Evolutionary conservation across 2,113 vertebrate genomes (phyloP).

Genomic region (Thunnus maccoyii): DNA sequence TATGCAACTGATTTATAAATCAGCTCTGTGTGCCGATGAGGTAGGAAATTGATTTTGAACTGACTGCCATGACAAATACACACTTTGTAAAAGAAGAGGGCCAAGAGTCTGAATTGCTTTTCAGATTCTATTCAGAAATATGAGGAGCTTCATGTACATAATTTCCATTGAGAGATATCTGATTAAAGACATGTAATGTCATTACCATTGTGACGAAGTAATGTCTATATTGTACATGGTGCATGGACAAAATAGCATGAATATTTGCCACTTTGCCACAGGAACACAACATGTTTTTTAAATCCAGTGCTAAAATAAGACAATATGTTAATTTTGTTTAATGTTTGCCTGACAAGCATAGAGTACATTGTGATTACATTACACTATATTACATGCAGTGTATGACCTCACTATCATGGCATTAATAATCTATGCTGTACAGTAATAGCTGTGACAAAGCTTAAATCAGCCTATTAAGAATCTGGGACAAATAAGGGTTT

Average conservation of each 20-base stretch:
- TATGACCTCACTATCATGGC: too few species aligned
- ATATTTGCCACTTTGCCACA: not conserved
- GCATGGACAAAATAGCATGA: not conserved
- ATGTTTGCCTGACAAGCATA: too few species aligned
- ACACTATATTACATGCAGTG: too few species aligned
- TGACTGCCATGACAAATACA: constrained; percentile 6
- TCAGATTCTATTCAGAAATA: too few species aligned
- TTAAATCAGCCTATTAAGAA: not conserved
- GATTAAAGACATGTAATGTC: not conserved
- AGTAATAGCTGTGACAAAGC: too few species aligned
- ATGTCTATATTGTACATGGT: not conserved
- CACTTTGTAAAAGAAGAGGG: not conserved
- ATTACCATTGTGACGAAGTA: not conserved
- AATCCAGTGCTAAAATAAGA: too few species aligned
- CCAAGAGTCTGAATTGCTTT: too few species aligned
- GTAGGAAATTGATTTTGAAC: constrained; percentile 54
- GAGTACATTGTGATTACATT: too few species aligned
- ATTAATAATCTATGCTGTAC: too few species aligned
- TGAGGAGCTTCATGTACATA: not conserved
- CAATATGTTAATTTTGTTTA: too few species aligned
- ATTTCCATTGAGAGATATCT: not conserved
- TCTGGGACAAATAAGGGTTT: not conserved
- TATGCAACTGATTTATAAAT: constrained; percentile 33
- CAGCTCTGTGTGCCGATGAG: constrained; percentile 23
- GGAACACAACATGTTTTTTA: too few species aligned